Base-by-base conservation (phyloP, 1,140 invertebrate genomes). In the Pseudachorutes palmiensis region DNA sequence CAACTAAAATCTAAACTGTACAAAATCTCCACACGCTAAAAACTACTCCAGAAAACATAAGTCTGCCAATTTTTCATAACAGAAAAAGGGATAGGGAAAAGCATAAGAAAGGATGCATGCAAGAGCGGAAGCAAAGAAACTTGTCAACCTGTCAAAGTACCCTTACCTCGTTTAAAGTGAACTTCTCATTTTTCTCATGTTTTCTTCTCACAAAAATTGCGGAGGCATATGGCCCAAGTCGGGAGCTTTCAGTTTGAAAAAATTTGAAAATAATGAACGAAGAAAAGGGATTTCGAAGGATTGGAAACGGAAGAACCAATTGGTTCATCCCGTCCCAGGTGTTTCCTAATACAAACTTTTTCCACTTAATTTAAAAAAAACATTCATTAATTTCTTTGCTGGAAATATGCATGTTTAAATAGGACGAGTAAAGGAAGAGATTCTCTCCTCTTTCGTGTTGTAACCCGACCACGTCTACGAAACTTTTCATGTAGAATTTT, bases 81-180 rank as follows among this genome's bases (percentile, higher is more conserved):
- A 9, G 36, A 26, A 55, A 55, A 24, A 55, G 24, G 51, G 5
- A 19, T 55, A 14, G 24, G 24, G 36, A 19, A 45, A 9, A 3
- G 51, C 24, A 22, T 19, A 55, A 19, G 51, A 19, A 55, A 55
- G 51, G 12, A 19, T n/a, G n/a, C n/a, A n/a, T n/a, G n/a, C n/a
- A n/a, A n/a, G 36, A 41, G 36, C 19, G 36, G 19, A 41, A 41
- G 36, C 36, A 41, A 19, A 55, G 51, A 55, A 55, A 55, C 14
- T 55, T 55, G 51, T 55, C 51, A 55, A 55, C 51, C 24, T 55
- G 51, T 55, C 51, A 55, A 55, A 55, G 9, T 55, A 41, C 24
- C 24, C 24, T 16, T 55, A 14, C 24, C 51, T 45, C 36, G 19
- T 45, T 45, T 45, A 45, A 19, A 45, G 19, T 19, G 9, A 45